A percentile compares a stretch with the other conserved stretches of the same genome.
Conservation (phyloP, 2,113 vertebrate species). For the Oceanodroma tethys region DNA sequence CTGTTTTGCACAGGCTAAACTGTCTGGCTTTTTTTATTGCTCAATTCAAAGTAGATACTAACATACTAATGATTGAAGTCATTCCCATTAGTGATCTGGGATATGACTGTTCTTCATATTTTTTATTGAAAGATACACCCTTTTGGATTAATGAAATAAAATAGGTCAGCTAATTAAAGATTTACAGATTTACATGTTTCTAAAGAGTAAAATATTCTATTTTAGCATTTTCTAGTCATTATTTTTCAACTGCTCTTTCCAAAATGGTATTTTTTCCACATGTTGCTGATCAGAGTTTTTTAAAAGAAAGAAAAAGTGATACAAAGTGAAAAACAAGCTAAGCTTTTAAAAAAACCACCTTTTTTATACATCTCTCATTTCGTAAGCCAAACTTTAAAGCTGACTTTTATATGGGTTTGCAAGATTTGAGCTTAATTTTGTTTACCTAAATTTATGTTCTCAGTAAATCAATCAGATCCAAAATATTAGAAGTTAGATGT, state of each 20-base stretch:
- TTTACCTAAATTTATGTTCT: background rate
- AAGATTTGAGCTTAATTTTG: background rate
- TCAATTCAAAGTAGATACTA: background rate
- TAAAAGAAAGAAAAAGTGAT: background rate
- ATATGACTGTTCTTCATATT: background rate
- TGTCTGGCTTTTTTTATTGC: background rate
- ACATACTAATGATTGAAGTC: background rate
- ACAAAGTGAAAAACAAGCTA: background rate
- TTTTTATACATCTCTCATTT: background rate
- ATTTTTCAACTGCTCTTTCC: background rate
- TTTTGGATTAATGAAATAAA: background rate
- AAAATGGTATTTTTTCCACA: background rate
- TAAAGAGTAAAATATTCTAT: background rate
- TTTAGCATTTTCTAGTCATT: background rate
- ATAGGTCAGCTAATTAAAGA: background rate
- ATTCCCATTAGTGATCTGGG: background rate
- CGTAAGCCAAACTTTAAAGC: background rate
- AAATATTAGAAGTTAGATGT: background rate
- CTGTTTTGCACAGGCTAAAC: background rate
- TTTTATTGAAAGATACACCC: background rate
- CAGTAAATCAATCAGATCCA: background rate
- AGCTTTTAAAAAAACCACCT: accelerated
- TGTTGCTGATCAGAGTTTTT: background rate
- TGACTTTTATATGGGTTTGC: background rate
- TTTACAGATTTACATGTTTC: background rate